Conservation (phyloP, 2,888 invertebrate genomes). For the Amiota minor region DNA sequence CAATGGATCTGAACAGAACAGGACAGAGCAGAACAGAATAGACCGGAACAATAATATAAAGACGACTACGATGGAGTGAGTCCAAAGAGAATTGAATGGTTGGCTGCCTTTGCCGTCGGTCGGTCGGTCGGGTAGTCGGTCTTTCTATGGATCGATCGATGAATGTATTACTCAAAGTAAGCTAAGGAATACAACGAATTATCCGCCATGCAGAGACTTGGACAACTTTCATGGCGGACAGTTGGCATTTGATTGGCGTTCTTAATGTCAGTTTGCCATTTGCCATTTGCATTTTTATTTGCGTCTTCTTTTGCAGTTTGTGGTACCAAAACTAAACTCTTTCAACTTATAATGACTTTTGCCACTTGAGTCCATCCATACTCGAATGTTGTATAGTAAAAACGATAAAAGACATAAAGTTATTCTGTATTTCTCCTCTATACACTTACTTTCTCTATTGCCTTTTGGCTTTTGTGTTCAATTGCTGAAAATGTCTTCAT, state of each 20-base stretch:
- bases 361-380: too few relatives aligned
- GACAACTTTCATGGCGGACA: slow-evolving; percentile 1
- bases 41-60: not conserved
- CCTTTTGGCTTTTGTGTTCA: too few relatives aligned
- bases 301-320: not conserved
- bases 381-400: too few relatives aligned
- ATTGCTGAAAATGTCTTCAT: too few relatives aligned
- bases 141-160: not conserved
- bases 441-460: too few relatives aligned
- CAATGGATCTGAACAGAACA: slow-evolving; percentile 11
- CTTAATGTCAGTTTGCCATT: slow-evolving; percentile 28
- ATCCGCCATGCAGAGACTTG: slow-evolving; percentile 23
- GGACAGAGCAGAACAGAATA: not conserved
- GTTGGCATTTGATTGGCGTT: slow-evolving; percentile 27
- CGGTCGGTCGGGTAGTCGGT: not conserved
- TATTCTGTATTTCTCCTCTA: too few relatives aligned
- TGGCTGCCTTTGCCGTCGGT: slow-evolving; percentile 9
- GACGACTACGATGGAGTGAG: not conserved
- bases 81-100: not conserved
- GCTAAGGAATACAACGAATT: slow-evolving; percentile 11
- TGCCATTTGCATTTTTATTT: slow-evolving; percentile 23
- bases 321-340: too few relatives aligned
- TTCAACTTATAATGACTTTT: too few relatives aligned
- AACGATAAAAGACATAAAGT: too few relatives aligned
- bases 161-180: not conserved